A percentile compares a stretch with the other conserved stretches of the same genome.
phyloP scores from a whole-genome alignment of 2,888 invertebrate genomes.

The Sinotaia quadrata region DNA sequence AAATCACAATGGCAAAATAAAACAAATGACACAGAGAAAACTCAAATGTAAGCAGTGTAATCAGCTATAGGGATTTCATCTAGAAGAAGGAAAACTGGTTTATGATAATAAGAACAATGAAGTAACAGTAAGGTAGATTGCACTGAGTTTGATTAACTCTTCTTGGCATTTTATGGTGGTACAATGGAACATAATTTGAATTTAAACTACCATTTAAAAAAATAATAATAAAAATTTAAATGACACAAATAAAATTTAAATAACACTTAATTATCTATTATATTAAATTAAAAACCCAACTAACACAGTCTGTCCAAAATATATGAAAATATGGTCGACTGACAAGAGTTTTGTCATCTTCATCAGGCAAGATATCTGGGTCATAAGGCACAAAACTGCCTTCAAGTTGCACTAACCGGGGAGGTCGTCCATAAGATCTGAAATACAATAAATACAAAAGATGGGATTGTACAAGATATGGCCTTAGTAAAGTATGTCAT shows the following conservation, averaged over 20 bases:
- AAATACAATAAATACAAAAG: too few relatives aligned
- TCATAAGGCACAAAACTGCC: slow-evolving; percentile 87
- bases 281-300: slow-evolving; percentile 68
- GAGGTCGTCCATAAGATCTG: slow-evolving; percentile 85
- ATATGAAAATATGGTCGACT: slow-evolving; percentile 93
- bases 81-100: too few relatives aligned
- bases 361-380: slow-evolving; percentile 81
- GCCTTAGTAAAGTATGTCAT: too few relatives aligned
- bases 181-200: not conserved
- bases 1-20: too few relatives aligned
- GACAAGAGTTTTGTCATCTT: slow-evolving; percentile 80
- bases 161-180: not conserved
- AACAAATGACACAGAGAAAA: too few relatives aligned
- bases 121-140: too few relatives aligned
- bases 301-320: slow-evolving; percentile 96
- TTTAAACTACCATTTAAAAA: not conserved
- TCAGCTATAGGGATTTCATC: too few relatives aligned
- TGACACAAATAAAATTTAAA: not conserved
- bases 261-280: not conserved
- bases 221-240: not conserved
- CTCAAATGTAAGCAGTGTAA: too few relatives aligned
- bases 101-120: too few relatives aligned
- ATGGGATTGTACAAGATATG: too few relatives aligned
- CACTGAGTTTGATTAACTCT: too few relatives aligned
- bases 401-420: slow-evolving; percentile 84